Evolutionary conservation across 2,113 vertebrate genomes (phyloP), one percentile per base, ranked within the genome.

Genomic region (Passer montanus): DNA sequence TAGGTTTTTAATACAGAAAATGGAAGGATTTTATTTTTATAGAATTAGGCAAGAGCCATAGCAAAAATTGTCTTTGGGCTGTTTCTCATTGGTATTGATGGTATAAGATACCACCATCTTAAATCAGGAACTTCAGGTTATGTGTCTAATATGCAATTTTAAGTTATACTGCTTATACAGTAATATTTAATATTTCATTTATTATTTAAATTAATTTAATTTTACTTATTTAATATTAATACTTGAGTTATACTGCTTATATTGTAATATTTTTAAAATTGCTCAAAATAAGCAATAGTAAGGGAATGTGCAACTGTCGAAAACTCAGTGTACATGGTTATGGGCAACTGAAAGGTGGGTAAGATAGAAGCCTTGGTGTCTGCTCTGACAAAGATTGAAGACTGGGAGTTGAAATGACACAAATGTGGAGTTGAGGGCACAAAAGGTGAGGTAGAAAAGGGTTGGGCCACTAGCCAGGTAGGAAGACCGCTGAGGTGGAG

Each of bases 381-480:
- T 1, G 1, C n/a, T 58, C 0, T 39, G 9, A 3, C 16, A 37
- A n/a, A 56, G 24, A 3, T 15, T 30, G 27, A 62, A 44, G 12
- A n/a, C 6, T 60, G 20, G 17, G 43, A 77, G 53, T 18, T 77
- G 44, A 69, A 76, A 39, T 20, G 8, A 37, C 16, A 1, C 0
- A 2, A 11, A 10, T 9, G 22, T 89, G 68, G 49, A 47, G 35
- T 23, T 26, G 7, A 55, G 35, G 35, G 44, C 10, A 13, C 33
- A 50, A 35, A 39, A 83, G 22, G 7, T 35, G 31, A 62, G 18
- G 21, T 53, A 31, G 26, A 39, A 41, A n/a, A 70, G 15, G 55
- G 44, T 11, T 8, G 60, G 47, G 10, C 33, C 43, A 20, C 19
- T 62, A 39, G 19, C 28, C 13, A n/a, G 53, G 17, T 15, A 43